Evolutionary conservation across 2,888 invertebrate genomes (phyloP).

Genomic region (Eupithecia subumbrata): DNA sequence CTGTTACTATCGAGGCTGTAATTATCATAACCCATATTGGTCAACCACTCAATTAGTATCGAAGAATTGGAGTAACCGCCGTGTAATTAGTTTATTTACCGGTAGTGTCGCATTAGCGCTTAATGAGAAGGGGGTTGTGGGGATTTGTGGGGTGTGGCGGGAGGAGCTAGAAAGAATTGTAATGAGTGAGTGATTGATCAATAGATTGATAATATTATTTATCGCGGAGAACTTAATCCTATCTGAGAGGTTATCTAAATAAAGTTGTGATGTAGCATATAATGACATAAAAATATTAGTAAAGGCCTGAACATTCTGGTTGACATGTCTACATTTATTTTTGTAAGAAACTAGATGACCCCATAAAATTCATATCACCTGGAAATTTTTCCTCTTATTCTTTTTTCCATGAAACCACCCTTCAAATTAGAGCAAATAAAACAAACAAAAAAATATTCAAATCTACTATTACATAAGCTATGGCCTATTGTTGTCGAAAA

Average conservation of each 20-base stretch:
- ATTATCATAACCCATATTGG: slow-evolving; percentile 36
- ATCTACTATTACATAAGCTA: no score
- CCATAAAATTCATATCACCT: neutral
- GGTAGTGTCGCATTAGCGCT: slow-evolving; percentile 52
- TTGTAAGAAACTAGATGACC: neutral
- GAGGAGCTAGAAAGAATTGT: neutral
- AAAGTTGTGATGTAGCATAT: no score
- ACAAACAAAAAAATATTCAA: no score
- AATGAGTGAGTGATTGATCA: neutral
- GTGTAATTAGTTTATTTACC: slow-evolving; percentile 59
- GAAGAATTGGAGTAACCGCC: slow-evolving; percentile 51
- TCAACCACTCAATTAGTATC: slow-evolving; percentile 51
- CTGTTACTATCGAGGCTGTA: neutral
- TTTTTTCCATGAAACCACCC: no score
- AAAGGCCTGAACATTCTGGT: neutral
- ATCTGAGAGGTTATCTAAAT: neutral
- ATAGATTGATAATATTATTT: neutral
- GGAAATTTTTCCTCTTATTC: neutral
- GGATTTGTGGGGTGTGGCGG: slow-evolving; percentile 4
- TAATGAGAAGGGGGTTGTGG: slow-evolving; percentile 48
- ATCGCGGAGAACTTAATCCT: neutral
- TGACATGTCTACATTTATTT: neutral
- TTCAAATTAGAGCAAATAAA: no score
- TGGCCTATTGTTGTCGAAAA: no score
- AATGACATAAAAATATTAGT: no score